Conservation (phyloP, 1,140 invertebrate genomes). For the Drosophila murphyi region DNA sequence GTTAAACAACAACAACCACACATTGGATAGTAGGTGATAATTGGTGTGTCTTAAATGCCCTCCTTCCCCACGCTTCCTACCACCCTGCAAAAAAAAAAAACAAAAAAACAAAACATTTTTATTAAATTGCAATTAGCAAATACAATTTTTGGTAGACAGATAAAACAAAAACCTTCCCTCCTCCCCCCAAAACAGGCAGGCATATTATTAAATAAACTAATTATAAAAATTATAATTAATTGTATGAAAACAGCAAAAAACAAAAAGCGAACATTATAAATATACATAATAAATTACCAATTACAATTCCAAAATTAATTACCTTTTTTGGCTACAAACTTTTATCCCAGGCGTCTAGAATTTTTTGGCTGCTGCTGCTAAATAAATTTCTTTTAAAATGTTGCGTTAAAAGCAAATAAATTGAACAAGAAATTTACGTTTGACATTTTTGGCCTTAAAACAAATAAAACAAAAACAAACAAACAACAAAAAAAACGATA, state of each 20-base stretch:
- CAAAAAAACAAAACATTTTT: constrained; percentile 38
- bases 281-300: constrained; percentile 65
- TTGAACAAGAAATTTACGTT: constrained; percentile 57
- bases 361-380: constrained; percentile 5
- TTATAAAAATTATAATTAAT: constrained; percentile 66
- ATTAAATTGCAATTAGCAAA: constrained; percentile 62
- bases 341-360: constrained; percentile 1
- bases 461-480: constrained; percentile 16
- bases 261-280: constrained; percentile 38
- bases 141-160: constrained; percentile 46
- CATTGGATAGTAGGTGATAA: constrained; percentile 82
- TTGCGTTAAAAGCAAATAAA: constrained; percentile 29
- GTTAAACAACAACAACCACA: constrained; percentile 61
- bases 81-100: not conserved
- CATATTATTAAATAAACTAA: constrained; percentile 76
- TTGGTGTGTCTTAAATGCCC: constrained; percentile 80
- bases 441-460: constrained; percentile 77
- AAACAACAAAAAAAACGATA: constrained; percentile 25
- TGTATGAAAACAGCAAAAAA: constrained; percentile 47
- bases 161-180: constrained; percentile 19
- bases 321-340: constrained; percentile 11
- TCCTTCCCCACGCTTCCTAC: constrained; percentile 9
- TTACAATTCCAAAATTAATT: constrained; percentile 66
- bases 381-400: constrained; percentile 14
- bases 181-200: constrained; percentile 46